Conservation (phyloP, 2,797 vertebrate genomes). For the Diglossa cyanea region DNA sequence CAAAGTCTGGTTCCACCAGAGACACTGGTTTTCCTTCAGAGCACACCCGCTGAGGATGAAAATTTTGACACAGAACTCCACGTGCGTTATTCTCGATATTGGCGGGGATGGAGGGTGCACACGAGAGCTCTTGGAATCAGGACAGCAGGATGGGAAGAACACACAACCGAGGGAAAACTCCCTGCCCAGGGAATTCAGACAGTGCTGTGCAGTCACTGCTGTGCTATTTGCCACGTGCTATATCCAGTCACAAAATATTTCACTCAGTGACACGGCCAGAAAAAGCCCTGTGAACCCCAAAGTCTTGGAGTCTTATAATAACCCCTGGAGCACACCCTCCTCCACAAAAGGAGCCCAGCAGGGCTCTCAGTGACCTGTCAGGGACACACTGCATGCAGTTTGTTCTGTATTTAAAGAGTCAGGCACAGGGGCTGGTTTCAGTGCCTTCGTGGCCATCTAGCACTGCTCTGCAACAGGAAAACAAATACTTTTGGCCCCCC, state of each 20-base stretch:
- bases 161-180: constrained; percentile 37
- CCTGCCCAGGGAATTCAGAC: constrained; percentile 65
- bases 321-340: constrained; percentile 9
- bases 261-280: constrained; percentile 57
- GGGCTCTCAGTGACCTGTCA: neutral
- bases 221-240: constrained; percentile 67
- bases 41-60: neutral
- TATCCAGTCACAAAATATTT: constrained; percentile 72
- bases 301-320: constrained; percentile 69
- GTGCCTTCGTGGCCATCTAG: neutral
- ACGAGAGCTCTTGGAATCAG: neutral
- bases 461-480: neutral
- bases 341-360: constrained; percentile 44
- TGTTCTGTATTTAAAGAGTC: neutral
- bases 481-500: neutral
- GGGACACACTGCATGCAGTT: neutral
- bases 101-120: neutral
- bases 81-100: rapidly evolving
- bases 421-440: neutral
- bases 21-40: neutral
- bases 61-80: neutral
- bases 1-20: neutral
- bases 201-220: constrained; percentile 66
- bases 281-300: constrained; percentile 66
- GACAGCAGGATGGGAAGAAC: neutral